Base-by-base conservation (phyloP, 2,797 vertebrate genomes). In the Pogoniulus pusillus region DNA sequence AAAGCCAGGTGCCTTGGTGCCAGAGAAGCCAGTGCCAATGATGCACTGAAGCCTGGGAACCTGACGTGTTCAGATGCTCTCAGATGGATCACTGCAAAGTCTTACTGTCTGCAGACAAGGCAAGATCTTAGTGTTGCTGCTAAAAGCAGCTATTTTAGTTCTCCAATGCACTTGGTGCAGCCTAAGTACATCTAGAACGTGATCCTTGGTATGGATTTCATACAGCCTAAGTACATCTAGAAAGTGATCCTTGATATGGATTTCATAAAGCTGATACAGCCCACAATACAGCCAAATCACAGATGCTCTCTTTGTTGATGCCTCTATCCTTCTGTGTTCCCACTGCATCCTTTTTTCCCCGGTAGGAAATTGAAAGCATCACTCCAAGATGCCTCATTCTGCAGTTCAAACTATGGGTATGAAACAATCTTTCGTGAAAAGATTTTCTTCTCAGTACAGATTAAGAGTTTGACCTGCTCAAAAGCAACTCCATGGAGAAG, bases 311-410 rank as follows among this genome's bases (percentile, higher is more conserved):
- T 85, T n/a, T 51, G 43, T 22, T 32, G 37, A 45, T 53, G 11
- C 7, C 55, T 65, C 20, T 77, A 75, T 75, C 34, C 37, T 66
- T 24, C n/a, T 10, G 34, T 49, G 41, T 8, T 73, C 35, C 41
- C 4, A 3, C 13, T 71, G 60, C 45, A 75, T 32, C 16, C 59
- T 11, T 45, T 0, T 32, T 89, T 34, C 49, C 83, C 53, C 37
- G 60, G 45, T 10, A 23, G 29, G 45, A 94, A 95, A 94, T 84
- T 64, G 66, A 89, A 92, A 82, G 12, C 80, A 84, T 74, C 32
- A 11, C 43, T 89, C 64, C 37, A 49, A 82, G 45, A 53, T 20
- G 49, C 0, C 71, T 76, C 4, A 19, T 37, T 77, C 39, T 71
- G 29, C 58, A 73, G 19, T 27, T 79, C 53, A 86, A 57, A 9